Evolutionary conservation across 2,888 invertebrate species (phyloP).

Genomic region (Fragum fragum): DNA sequence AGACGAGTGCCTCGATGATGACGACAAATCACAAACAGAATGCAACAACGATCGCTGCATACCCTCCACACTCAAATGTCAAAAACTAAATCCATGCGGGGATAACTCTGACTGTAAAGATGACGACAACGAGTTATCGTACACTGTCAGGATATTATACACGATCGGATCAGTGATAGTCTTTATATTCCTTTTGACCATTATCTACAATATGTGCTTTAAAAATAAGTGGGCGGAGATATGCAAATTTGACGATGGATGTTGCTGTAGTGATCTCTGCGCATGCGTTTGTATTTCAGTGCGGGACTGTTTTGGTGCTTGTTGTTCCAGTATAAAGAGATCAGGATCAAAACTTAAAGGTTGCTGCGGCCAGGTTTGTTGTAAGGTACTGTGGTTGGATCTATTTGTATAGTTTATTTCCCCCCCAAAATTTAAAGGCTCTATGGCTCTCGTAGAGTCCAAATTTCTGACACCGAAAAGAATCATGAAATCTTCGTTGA

Average conservation of each 20-base stretch:
- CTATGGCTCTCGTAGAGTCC: too few relatives aligned
- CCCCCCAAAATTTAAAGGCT: too few relatives aligned
- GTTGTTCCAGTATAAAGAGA: conserved; percentile 19
- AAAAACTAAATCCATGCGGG: conserved; percentile 17
- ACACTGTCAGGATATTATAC: conserved; percentile 12
- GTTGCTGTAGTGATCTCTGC: conserved; percentile 12
- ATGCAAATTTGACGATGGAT: conserved; percentile 15
- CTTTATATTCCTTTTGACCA: conserved; percentile 5
- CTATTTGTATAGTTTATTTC: too few relatives aligned
- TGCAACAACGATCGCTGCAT: conserved; percentile 16
- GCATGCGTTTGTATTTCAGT: neutral
- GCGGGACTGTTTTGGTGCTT: conserved; percentile 26
- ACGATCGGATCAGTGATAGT: conserved; percentile 15
- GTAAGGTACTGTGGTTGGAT: too few relatives aligned
- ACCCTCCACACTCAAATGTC: neutral
- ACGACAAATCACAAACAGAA: conserved; percentile 16
- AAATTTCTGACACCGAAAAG: too few relatives aligned
- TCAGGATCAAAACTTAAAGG: conserved; percentile 23
- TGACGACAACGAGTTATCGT: neutral
- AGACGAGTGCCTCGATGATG: conserved; percentile 18
- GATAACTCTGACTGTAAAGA: conserved; percentile 11
- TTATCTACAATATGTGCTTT: conserved; percentile 22
- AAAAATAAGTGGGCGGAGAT: conserved; percentile 17
- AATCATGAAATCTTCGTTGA: too few relatives aligned
- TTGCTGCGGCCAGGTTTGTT: conserved; percentile 1